phyloP scores from a whole-genome alignment of 2,797 vertebrate genomes.

The Micrastur ruficollis region DNA sequence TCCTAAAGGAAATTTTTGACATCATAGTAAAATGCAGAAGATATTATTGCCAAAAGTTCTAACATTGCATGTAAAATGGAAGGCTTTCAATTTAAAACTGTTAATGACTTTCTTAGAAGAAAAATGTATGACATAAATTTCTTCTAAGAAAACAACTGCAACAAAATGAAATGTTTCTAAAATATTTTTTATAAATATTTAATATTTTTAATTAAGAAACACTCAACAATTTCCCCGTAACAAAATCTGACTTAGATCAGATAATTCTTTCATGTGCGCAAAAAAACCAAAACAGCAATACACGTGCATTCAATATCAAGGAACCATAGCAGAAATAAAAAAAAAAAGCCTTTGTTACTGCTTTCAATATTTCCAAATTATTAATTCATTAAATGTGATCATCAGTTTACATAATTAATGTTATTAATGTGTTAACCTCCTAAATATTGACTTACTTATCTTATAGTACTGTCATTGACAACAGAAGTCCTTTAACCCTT shows the following conservation, averaged over 20 bases:
- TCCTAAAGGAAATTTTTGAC: neutral
- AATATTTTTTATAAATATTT: neutral
- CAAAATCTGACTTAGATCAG: neutral
- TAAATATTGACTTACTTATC: neutral
- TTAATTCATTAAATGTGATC: neutral
- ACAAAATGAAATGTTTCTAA: neutral
- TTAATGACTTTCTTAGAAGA: neutral
- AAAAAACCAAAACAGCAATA: neutral
- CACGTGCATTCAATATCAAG: neutral
- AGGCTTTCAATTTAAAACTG: neutral
- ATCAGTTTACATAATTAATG: neutral
- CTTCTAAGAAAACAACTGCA: neutral
- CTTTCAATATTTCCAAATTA: neutral
- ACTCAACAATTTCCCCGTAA: neutral
- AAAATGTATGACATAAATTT: neutral
- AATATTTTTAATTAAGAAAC: neutral
- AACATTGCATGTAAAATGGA: neutral
- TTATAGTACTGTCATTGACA: neutral
- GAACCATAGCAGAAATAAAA: neutral
- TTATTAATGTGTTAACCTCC: neutral
- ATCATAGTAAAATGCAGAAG: neutral
- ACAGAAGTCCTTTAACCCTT: neutral
- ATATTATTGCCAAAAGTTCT: neutral
- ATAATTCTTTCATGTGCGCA: neutral
- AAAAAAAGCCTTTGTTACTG: neutral